phyloP scores from a whole-genome alignment of 2,113 vertebrate species.

The Aythya baeri region DNA sequence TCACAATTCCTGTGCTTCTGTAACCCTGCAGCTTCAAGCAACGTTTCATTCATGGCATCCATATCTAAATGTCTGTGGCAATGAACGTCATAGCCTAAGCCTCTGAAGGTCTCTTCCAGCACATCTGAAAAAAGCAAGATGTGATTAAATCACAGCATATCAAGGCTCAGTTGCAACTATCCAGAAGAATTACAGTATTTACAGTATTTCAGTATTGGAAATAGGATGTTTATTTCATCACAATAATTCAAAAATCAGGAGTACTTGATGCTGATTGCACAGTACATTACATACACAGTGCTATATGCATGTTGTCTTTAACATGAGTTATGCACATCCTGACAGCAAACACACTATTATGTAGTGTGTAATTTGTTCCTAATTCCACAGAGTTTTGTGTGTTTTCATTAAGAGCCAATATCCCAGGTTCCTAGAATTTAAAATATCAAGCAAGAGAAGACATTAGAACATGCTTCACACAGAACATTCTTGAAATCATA shows the following conservation, averaged over 20 bases:
- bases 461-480: neutral
- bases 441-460: neutral
- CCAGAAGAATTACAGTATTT: neutral
- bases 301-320: neutral
- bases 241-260: neutral
- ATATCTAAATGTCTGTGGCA: conserved; percentile 60
- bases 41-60: neutral
- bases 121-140: conserved; percentile 71
- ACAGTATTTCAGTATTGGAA: neutral
- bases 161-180: neutral
- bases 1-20: conserved; percentile 71
- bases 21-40: conserved; percentile 59
- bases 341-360: neutral
- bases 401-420: neutral
- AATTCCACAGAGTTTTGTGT: neutral
- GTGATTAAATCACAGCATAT: neutral
- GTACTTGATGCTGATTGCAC: neutral
- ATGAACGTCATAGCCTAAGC: conserved; percentile 79
- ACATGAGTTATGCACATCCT: neutral
- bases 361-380: neutral
- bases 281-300: neutral
- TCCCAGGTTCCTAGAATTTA: neutral
- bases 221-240: neutral
- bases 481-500: neutral
- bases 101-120: conserved; percentile 79